Evolutionary conservation across 2,888 invertebrate genomes (phyloP).

Genomic region (Nemotelus nigrinus): DNA sequence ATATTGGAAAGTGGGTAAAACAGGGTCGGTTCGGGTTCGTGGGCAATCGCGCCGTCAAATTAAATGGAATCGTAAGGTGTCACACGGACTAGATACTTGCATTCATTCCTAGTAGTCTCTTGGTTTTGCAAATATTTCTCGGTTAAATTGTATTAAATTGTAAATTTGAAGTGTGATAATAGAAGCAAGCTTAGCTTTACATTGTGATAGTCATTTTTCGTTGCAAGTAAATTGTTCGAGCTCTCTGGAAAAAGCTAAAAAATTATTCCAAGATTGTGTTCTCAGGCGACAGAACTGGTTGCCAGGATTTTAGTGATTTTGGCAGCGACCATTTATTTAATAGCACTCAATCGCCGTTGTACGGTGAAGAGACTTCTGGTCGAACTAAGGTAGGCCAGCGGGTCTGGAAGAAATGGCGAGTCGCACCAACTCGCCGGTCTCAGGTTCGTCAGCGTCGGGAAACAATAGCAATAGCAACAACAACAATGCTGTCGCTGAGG

Average conservation of each 20-base stretch:
- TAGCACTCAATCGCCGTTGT: too few relatives aligned
- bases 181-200: slow-evolving; percentile 1
- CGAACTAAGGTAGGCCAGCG: too few relatives aligned
- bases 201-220: slow-evolving; percentile 3
- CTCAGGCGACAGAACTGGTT: too few relatives aligned
- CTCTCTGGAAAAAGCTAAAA: too few relatives aligned
- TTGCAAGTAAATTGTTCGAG: slow-evolving; percentile 2
- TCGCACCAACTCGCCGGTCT: slow-evolving; percentile 46
- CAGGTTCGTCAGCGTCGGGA: slow-evolving; percentile 32
- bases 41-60: not conserved
- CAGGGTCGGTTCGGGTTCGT: too few relatives aligned
- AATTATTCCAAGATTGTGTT: too few relatives aligned
- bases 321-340: too few relatives aligned
- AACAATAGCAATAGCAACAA: not conserved
- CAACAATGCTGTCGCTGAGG: slow-evolving; percentile 50
- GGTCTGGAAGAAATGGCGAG: slow-evolving; percentile 42
- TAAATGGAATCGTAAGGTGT: slow-evolving; percentile 12
- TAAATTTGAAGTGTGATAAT: slow-evolving; percentile 13
- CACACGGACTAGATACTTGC: not conserved
- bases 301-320: too few relatives aligned
- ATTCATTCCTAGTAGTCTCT: slow-evolving; percentile 3
- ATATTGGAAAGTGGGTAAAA: too few relatives aligned
- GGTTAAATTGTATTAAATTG: slow-evolving; percentile 22
- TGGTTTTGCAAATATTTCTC: not conserved
- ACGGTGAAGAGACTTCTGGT: too few relatives aligned